A percentile compares a stretch with the other conserved stretches of the same genome.
These are phyloP conservation scores for Liopterus haemorrhoidalis DNA, from an alignment of 2,888 invertebrate genomes.

Conservation along the genomic window DNA sequence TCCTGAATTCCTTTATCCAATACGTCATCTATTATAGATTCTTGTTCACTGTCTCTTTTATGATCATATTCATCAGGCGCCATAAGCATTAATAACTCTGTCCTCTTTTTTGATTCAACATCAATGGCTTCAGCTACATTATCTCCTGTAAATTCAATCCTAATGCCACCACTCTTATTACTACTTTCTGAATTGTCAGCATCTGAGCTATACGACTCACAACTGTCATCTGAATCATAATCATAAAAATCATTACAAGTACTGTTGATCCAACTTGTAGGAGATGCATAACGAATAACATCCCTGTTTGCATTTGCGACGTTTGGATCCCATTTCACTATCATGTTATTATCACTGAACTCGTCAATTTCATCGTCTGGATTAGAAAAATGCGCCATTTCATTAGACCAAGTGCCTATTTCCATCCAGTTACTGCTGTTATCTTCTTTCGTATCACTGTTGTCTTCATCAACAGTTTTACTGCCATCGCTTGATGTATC, in stretches of 20 bases:
- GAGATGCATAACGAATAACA: conserved; percentile 51
- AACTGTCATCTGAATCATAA: conserved; percentile 50
- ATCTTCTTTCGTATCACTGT: conserved; percentile 32
- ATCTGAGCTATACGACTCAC: conserved; percentile 47
- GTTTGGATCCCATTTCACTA: conserved; percentile 44
- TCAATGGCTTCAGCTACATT: conserved; percentile 83
- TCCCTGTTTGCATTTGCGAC: conserved; percentile 46
- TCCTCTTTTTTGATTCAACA: conserved; percentile 36
- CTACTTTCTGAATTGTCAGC: conserved; percentile 47
- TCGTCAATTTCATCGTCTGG: conserved; percentile 47
- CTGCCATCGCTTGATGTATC: conserved; percentile 41
- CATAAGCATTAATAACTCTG: conserved; percentile 33
- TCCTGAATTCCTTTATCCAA: conserved; percentile 49
- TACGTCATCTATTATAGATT: conserved; percentile 43
- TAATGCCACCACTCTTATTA: conserved; percentile 54
- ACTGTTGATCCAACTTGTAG: conserved; percentile 47
- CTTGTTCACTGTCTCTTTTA: conserved; percentile 39
- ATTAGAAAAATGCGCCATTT: conserved; percentile 58
- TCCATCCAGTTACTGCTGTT: conserved; percentile 56
- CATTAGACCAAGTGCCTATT: conserved; percentile 88
- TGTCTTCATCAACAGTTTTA: conserved; percentile 28
- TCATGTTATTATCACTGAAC: conserved; percentile 61
- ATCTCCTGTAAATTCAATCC: conserved; percentile 77
- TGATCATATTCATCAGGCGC: conserved; percentile 41
- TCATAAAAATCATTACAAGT: conserved; percentile 45